Base-by-base conservation (phyloP, 2,888 invertebrate genomes). In the Nomada fucata region DNA sequence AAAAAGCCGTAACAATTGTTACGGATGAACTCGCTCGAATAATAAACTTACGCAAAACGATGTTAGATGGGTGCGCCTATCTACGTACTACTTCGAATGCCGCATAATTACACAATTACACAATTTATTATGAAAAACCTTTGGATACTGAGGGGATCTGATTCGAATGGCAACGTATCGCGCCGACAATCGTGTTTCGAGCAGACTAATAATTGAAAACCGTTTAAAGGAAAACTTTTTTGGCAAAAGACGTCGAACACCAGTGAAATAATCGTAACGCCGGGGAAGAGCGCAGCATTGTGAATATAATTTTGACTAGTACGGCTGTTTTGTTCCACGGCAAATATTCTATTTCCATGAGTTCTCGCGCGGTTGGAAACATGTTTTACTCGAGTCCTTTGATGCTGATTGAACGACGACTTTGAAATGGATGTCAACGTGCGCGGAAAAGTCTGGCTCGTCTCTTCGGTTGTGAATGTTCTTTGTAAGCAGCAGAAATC, bases 401-500 rank as follows among this genome's bases (percentile, higher is more conserved):
- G 67, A 55, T 23, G 72, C 26, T 68, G 53, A 65, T 50, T 72
- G 36, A 57, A 69, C 59, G 50, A 47, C 59, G 57, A 63, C 57
- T 72, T 67, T 52, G 50, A 60, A 71, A 83, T 68, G 82, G 50
- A 73, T 67, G 74, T 83, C 68, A 64, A 64, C 81, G 60, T 4
- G 70, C 64, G 26, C 65, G 55, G 67, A 42, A 65, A 76, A 69
- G 61, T 78, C 78, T 74, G 83, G 52, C 67, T 65, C 72, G 77
- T 78, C 82, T 77, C 88, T 75, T 69, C 61, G 50, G 69, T 79
- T 65, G 68, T 69, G 64, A 79, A 55, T 69, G 74, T 82, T 85
- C 88, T 79, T 85, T 69, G 61, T 80, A 75, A 83, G 69, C 83
- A 70, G 60, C 64, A 73, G 72, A 80, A 77, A 69, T 84, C 80